Conservation (phyloP, 1,140 invertebrate species). For the Drosophila rhopaloa region DNA sequence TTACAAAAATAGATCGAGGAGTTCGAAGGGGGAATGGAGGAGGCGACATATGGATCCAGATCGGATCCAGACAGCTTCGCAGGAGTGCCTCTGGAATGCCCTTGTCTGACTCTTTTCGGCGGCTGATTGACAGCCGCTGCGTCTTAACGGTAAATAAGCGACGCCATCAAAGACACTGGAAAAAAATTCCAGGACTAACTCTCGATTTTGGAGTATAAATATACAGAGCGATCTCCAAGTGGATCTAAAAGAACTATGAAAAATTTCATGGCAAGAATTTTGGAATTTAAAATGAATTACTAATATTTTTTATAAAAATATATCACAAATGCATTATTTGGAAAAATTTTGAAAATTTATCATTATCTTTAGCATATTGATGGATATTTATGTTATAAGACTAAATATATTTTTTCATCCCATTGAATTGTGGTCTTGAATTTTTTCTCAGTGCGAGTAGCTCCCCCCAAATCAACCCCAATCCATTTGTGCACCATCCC, state of each 20-base stretch:
- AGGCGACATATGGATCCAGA: conserved; percentile 64
- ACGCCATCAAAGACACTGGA: conserved; percentile 43
- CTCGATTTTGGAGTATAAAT: no score
- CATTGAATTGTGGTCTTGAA: background rate
- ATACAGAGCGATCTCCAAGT: no score
- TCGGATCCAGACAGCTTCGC: conserved; percentile 64
- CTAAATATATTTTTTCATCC: no score
- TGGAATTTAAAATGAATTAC: no score
- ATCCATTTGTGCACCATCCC: conserved; percentile 1
- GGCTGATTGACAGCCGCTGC: conserved; percentile 69
- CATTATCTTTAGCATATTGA: no score
- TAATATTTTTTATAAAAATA: no score
- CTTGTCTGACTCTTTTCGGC: conserved; percentile 40
- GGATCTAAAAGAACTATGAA: no score
- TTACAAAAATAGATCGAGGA: conserved; percentile 36
- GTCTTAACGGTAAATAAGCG: conserved; percentile 78
- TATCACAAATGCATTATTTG: no score
- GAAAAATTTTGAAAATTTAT: no score
- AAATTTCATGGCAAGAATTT: no score
- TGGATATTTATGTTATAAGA: no score
- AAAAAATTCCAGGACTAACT: background rate
- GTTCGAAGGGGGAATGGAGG: background rate
- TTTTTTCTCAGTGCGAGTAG: conserved; percentile 4
- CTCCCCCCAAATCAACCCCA: conserved; percentile 16
- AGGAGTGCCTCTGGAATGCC: conserved; percentile 77